Evolutionary conservation across 1,140 invertebrate species (phyloP), one percentile per base, ranked within the genome.

Genomic region (Calosoma granatense): DNA sequence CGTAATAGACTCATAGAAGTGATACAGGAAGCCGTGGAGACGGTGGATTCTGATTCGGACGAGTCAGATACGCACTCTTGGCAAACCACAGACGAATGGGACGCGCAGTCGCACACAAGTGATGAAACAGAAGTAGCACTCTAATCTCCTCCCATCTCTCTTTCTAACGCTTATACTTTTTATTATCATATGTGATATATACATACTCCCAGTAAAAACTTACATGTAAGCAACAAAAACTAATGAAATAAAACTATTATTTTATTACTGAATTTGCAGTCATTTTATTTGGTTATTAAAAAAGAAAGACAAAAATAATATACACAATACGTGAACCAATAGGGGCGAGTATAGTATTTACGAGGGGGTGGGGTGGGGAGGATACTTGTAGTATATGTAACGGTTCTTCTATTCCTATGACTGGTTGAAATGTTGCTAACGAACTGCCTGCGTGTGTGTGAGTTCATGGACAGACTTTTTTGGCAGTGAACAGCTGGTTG

Each of bases 11-110:
- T 47, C 3, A 47, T 47, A 12, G 41, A 47, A 47, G 41, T 47
- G 41, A 47, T 47, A 47, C 41, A 47, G 41, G 41, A 47, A 17
- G 41, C 41, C 4, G 41, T 47, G 9, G 41, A 47, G 17, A 47
- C 41, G 3, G 9, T 47, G 4, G 41, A 47, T 17, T 12, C 41
- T 12, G 41, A 47, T 17, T 12, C 9, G 3, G 41, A 47, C 9
- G 41, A 4, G 6, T 47, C 41, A 12, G 41, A 47, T 9, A 36
- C 26, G n/a, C 6, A 36, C 26, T 47, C 41, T 4, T 47, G 41
- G 41, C 41, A 47, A 47, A 47, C 41, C 9, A 47, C 17, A 4
- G 41, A 47, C 15, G 41, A 47, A 47, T 47, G 41, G 41, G 41
- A 47, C 17, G 41, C 9, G 9, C 41, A 47, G 17, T 47, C 41